Evolutionary conservation across 1,140 invertebrate genomes (phyloP).

Genomic region (Rhagoletis zephyria): DNA sequence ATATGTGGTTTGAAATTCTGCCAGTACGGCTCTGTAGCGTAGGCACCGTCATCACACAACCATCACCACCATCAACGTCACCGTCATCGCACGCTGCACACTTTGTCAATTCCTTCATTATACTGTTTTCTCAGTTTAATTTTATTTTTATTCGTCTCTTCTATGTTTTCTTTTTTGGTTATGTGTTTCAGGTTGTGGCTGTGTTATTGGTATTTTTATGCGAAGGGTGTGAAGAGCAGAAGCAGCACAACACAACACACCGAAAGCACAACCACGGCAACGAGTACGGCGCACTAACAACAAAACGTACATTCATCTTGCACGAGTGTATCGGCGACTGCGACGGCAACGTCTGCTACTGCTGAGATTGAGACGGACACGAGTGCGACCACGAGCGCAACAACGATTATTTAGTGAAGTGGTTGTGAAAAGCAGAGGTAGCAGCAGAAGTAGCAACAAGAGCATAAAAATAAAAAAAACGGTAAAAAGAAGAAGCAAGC

Average conservation of each 20-base stretch:
- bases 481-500: constrained; percentile 71
- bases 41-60: neutral
- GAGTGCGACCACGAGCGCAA: neutral
- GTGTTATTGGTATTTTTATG: constrained; percentile 26
- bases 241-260: constrained; percentile 30
- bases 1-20: constrained; percentile 19
- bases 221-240: neutral
- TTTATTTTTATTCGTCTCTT: neutral
- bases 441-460: constrained; percentile 68
- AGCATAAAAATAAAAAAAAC: constrained; percentile 68
- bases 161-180: constrained; percentile 10
- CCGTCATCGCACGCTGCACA: constrained; percentile 27
- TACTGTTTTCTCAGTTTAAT: constrained; percentile 14
- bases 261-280: constrained; percentile 36
- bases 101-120: constrained; percentile 40
- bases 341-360: constrained; percentile 27
- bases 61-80: neutral
- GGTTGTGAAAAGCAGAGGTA: constrained; percentile 65
- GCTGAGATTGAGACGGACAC: constrained; percentile 15
- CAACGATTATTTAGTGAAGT: constrained; percentile 48
- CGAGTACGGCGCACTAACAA: constrained; percentile 19
- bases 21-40: neutral
- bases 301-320: neutral
- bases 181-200: constrained; percentile 38
- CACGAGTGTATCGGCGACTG: constrained; percentile 39